phyloP scores from a whole-genome alignment of 2,888 invertebrate species.

The Apamea crenata region DNA sequence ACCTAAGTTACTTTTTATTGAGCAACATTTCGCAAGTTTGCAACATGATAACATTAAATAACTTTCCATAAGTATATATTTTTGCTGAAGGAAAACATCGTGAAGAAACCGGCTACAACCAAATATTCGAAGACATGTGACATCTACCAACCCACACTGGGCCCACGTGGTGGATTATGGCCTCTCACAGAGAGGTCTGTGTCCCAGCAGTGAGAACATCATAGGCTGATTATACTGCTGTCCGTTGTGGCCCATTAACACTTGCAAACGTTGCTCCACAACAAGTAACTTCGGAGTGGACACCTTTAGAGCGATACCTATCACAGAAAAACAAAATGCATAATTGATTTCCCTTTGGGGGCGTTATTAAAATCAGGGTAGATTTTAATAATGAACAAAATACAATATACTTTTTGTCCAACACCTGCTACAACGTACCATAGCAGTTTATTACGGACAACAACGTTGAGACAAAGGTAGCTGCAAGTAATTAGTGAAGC shows the following conservation, averaged over 20 bases:
- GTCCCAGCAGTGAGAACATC: too few relatives aligned
- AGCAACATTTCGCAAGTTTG: too few relatives aligned
- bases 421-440: constrained; percentile 30
- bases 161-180: too few relatives aligned
- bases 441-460: constrained; percentile 30
- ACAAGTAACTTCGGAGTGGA: not conserved
- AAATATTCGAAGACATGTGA: too few relatives aligned
- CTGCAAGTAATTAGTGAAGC: constrained; percentile 44
- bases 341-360: not conserved
- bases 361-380: not conserved
- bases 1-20: too few relatives aligned
- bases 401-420: constrained; percentile 7
- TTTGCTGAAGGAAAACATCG: too few relatives aligned
- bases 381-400: not conserved
- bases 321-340: not conserved
- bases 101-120: too few relatives aligned
- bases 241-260: not conserved
- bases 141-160: too few relatives aligned
- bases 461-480: constrained; percentile 49
- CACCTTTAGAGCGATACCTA: not conserved
- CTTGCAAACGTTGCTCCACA: not conserved
- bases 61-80: too few relatives aligned
- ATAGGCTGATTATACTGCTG: not conserved
- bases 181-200: too few relatives aligned
- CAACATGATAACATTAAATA: too few relatives aligned